Evolutionary conservation across 2,888 invertebrate species (phyloP), one percentile per base, ranked within the genome.

Genomic region (Rhagophthalmus giganteus): DNA sequence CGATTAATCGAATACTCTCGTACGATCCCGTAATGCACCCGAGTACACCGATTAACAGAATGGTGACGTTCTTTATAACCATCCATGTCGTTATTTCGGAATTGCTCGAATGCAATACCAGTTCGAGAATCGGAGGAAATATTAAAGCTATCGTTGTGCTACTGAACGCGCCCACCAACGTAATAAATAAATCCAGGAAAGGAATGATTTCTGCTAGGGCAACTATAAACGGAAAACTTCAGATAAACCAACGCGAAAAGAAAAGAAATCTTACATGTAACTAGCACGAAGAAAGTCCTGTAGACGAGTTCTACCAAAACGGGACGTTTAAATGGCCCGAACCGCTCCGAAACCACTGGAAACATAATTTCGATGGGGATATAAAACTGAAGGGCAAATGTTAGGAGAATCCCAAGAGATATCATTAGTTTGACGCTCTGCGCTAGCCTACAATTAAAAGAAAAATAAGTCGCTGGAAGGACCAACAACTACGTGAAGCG

Each of bases 311-410:
- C 92, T 10, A 81, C 79, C 15, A 79, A 62, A 0, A 84, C 74
- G 0, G 84, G 84, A 62, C 78, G 79, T 33, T 78, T 78, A 55
- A 80, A 77, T 24, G 80, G 76, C 3, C 81, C 83, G 34, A 80
- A 77, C 60, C 78, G 74, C 38, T 76, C 72, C 41, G 74, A 71
- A 15, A 90, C 73, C 20, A 76, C 72, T 0, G 95, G 93, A 89
- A 91, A 93, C 63, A 94, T 86, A 50, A 97, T 90, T 45, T 87
- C 87, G 31, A 95, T 82, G 0, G 97, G 94, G 27, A 98, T 95
- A 74, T 95, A 97, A 71, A 98, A 90, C 77, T 97, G 97, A 11
- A 98, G 80, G 0, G 94, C 89, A 75, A 95, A 98, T 0, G 94
- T 88, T 57, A 96, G 81, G 58, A 95, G 80, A 52, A 98, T 90